phyloP scores from a whole-genome alignment of 92 coral and sea anemone species.

The Bergia puertoricense region DNA sequence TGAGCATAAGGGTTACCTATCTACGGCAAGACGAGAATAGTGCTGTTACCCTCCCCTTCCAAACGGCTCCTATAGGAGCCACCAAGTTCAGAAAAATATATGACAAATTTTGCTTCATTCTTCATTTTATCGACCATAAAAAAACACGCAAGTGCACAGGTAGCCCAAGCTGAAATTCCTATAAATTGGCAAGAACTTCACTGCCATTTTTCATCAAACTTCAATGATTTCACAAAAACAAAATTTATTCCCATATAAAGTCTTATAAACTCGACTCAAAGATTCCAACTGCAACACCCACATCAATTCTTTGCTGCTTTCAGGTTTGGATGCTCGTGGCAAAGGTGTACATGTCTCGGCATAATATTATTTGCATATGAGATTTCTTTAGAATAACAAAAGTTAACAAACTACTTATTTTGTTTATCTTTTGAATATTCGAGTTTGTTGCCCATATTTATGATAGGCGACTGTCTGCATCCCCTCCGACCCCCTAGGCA shows the following conservation, averaged over 20 bases:
- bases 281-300: neutral
- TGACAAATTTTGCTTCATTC: slow-evolving; percentile 9
- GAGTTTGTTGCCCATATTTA: no score
- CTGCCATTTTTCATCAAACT: neutral
- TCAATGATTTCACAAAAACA: neutral
- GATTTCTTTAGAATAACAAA: no score
- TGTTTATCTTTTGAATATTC: no score
- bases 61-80: slow-evolving; percentile 10
- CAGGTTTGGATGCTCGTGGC: no score
- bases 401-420: no score
- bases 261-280: neutral
- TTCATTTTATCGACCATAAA: neutral
- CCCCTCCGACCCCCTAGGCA: no score
- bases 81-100: neutral
- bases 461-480: no score
- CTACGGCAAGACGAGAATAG: slow-evolving; percentile 9
- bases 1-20: slow-evolving; percentile 2
- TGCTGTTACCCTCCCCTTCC: neutral
- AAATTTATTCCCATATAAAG: neutral
- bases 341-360: neutral
- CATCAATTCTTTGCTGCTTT: neutral
- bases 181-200: slow-evolving; percentile 3
- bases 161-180: slow-evolving; percentile 6
- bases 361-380: neutral
- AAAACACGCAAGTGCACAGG: neutral